Evolutionary conservation across 2,888 invertebrate genomes (phyloP), one percentile per base, ranked within the genome.

Genomic region (Cheilosia vernalis): DNA sequence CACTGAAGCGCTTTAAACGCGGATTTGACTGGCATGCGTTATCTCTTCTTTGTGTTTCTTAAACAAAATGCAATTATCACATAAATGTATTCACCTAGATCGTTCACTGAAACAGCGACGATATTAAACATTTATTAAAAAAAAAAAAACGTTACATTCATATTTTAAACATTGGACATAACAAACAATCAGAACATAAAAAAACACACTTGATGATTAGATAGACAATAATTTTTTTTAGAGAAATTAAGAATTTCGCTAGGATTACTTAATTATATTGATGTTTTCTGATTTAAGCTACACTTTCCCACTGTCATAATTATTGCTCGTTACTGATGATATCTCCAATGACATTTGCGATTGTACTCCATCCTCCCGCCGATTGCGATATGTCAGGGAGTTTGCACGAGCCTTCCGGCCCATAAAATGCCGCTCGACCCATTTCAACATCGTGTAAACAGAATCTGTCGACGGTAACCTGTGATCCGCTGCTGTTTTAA

Each of bases 391-490:
- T 0, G 94, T 94, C 40, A 95, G 91, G 0, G 95, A 95, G 90
- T 95, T 95, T 66, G 95, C 94, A 30, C 95, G 92, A 0, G 96
- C 96, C 91, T 96, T 96, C 89, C 97, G 95, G 47, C 95, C 94
- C 88, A 95, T 95, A 90, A 97, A 94, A 90, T 97, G 97, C 17
- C 97, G 93, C 89, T 97, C 97, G 1, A 97, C 96, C 97, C 97
- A 98, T 90, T 96, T 96, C 64, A 98, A 93, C 95, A 98, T 95
- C 0, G 97, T 97, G 69, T 97, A 94, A 0, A 98, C 97, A 0
- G 97, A 97, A 92, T 98, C 97, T 0, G 97, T 96, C 42, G 96
- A 97, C 0, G 97, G 97, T 56, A 98, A 93, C 80, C 98, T 96
- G 63, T 97, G 94, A 90, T 97, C 97, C 0, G 97, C 97, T 0